Evolutionary conservation across 2,113 vertebrate genomes (phyloP), one percentile per base, ranked within the genome.

Genomic region (Furnarius figulus): DNA sequence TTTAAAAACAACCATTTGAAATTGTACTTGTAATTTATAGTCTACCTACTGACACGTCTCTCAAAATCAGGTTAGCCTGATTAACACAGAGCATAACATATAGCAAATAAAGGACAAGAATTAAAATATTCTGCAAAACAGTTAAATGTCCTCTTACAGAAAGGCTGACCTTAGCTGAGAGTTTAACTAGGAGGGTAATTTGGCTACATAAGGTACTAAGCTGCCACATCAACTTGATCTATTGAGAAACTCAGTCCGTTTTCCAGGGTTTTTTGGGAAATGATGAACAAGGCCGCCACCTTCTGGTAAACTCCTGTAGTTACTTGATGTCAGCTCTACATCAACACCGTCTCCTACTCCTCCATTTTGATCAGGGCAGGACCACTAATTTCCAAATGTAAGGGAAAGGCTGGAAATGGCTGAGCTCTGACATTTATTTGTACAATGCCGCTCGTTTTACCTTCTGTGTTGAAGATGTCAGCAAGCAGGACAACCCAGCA

Each of bases 221-320:
- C 66, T 70, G 67, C 53, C 70, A 58, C 3, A 8, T 7, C 18
- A 59, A 44, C 37, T 7, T 25, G 2, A 90, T 65, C 10, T 50
- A 19, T 0, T 24, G 17, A 72, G 40, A 30, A 27, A 5, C 14
- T 39, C 70, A 27, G 3, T 3, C 5, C 39, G 4, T 28, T 78
- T 70, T 55, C 5, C 75, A 30, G 40, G 1, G 40, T 14, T 28
- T 70, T 46, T 37, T 33, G 42, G 58, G 33, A 46, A 27, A 40
- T 44, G 25, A 86, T 42, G 93, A 95, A 72, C 92, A 96, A 97
- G 93, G 75, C 71, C 53, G 97, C 96, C 97, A 97, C 74, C 97
- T 97, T 77, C 96, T 95, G 97, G 96, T 79, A 72, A 78, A 93
- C 15, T 39, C 21, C 2, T 13, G 39, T 2, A 8, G 23, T 59